Conservation (phyloP, 2,113 vertebrate genomes). For the Corythoichthys intestinalis region DNA sequence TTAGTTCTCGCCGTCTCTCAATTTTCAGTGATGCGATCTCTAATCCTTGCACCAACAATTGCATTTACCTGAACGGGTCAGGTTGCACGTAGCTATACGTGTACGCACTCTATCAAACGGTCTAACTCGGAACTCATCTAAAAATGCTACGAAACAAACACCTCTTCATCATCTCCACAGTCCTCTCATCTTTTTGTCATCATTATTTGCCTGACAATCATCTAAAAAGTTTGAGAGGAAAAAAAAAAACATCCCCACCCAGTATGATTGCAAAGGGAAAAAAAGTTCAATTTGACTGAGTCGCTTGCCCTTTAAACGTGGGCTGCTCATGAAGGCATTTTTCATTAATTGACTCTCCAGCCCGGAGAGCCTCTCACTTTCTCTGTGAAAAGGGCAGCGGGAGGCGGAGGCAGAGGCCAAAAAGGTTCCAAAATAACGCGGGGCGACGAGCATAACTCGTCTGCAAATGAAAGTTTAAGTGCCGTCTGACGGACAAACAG, state of each 20-base stretch:
- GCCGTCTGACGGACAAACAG: neutral
- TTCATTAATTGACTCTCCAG: slow-evolving; percentile 66
- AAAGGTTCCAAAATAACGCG: slow-evolving; percentile 18
- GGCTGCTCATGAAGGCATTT: neutral
- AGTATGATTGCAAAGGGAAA: neutral
- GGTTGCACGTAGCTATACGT: no score
- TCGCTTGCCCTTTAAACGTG: slow-evolving; percentile 63
- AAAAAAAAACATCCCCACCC: neutral
- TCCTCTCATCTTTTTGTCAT: slow-evolving; percentile 8
- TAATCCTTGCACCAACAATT: no score
- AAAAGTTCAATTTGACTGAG: slow-evolving; percentile 31
- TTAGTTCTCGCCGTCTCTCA: no score
- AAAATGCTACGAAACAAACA: no score
- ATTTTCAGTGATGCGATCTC: no score
- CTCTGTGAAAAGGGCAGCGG: slow-evolving; percentile 61
- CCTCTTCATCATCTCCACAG: neutral
- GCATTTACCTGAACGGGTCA: no score
- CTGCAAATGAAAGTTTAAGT: slow-evolving; percentile 41
- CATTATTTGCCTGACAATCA: slow-evolving; percentile 16
- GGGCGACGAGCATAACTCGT: slow-evolving; percentile 4
- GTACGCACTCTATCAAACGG: no score
- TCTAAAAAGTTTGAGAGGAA: neutral
- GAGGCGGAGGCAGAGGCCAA: neutral
- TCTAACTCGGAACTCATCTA: no score
- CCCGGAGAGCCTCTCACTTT: slow-evolving; percentile 55